Evolutionary conservation across 2,888 invertebrate genomes (phyloP).

Genomic region (Eubasilissa splendida): DNA sequence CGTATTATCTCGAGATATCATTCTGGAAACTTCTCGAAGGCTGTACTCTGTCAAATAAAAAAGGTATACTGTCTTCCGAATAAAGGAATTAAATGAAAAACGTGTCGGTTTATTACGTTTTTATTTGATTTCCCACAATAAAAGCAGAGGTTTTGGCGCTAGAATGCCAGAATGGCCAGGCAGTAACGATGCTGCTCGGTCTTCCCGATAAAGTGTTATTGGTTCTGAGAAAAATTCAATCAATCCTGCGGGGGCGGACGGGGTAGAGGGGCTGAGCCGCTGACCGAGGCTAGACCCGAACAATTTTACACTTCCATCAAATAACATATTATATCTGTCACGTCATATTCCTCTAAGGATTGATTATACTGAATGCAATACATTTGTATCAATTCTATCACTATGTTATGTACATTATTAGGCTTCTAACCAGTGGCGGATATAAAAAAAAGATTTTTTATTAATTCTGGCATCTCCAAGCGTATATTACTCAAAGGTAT

Average conservation of each 20-base stretch:
- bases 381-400: no score
- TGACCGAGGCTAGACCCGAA: not conserved
- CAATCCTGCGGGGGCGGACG: not conserved
- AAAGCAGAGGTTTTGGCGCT: slow-evolving; percentile 11
- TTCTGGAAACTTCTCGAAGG: no score
- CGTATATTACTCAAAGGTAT: no score
- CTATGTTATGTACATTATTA: no score
- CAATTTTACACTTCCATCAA: no score
- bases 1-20: no score
- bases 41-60: not conserved
- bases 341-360: no score
- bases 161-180: not conserved
- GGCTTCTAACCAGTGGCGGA: no score
- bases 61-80: slow-evolving; percentile 12
- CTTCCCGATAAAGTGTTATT: slow-evolving; percentile 25
- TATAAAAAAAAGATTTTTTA: no score
- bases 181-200: slow-evolving; percentile 9
- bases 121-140: slow-evolving; percentile 30
- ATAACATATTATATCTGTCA: no score
- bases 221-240: slow-evolving; percentile 24
- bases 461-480: no score
- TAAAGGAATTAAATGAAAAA: slow-evolving; percentile 33
- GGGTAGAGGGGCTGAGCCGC: not conserved
- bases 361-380: no score
- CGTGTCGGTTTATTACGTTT: slow-evolving; percentile 29